Base-by-base conservation (phyloP, 1,140 invertebrate genomes). In the Metaphire vulgaris region DNA sequence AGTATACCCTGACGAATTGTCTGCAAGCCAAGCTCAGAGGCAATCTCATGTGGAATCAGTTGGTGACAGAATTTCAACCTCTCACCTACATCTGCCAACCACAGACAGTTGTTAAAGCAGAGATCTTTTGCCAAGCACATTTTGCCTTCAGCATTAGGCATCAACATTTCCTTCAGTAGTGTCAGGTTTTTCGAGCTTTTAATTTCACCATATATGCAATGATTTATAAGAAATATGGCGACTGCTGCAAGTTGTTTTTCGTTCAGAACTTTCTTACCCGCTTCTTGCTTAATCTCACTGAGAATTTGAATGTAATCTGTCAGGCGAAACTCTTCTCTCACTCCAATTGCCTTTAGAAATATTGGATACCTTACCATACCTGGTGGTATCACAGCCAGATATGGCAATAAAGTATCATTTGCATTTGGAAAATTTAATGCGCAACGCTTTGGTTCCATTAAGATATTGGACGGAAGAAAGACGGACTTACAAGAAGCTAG, bases 81-180 rank as follows among this genome's bases (percentile, higher is more conserved):
- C 34, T 32, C n/a, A 26, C 65, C 26, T 41, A 1, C 41, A 21
- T 56, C 29, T 64, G 26, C 41, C 75, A 56, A 21, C 41, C 34
- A 72, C 28, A 21, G n/a, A 30, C 33, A 65, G 32, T 76, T 64
- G 31, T 72, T 72, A 29, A 72, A 76, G 29, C 30, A 66, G 15
- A 72, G 30, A 2, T 71, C 32, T 29, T 28, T 72, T 15, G 69
- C 26, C 28, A 69, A 41, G 33, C 41, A 29, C 33, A 76, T 29
- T 56, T 65, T 72, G 31, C 56, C 34, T 21, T 65, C 32, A 21
- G 29, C 33, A 31, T 72, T 66, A 21, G 70, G 69, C 21, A 76
- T 33, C 12, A 30, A 30, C 15, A 73, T 41, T 15, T 73, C 41
- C 2, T 1, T 41, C 72, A 73, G 41, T 0, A 41, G 12, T 21